phyloP scores from a whole-genome alignment of 2,113 vertebrate genomes.

The Sturnus vulgaris region DNA sequence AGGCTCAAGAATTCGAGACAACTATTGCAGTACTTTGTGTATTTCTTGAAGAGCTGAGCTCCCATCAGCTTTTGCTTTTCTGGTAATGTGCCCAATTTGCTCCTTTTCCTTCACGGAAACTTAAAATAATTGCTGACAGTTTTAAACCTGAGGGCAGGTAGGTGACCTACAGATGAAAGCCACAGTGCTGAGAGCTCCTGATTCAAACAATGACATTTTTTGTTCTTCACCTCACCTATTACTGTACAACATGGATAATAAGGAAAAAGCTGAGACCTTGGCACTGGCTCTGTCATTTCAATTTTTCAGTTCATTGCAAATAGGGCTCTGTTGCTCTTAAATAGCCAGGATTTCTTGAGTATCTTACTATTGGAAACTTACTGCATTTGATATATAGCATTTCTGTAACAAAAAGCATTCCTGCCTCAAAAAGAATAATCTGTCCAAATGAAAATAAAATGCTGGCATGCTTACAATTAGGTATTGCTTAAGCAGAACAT shows the following conservation, averaged over 20 bases:
- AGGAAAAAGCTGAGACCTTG: conserved; percentile 12
- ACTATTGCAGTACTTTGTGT: neutral
- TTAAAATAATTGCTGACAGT: conserved; percentile 29
- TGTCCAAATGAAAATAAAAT: neutral
- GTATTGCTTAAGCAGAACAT: neutral
- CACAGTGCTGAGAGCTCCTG: neutral
- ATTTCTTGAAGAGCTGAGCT: neutral
- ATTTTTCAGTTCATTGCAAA: conserved; percentile 7
- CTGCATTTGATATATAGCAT: neutral
- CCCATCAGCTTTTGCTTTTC: neutral
- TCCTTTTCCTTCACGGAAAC: neutral
- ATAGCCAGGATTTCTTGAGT: neutral
- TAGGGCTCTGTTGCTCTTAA: neutral
- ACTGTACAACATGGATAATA: conserved; percentile 22
- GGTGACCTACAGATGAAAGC: conserved; percentile 16
- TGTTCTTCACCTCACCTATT: conserved; percentile 2
- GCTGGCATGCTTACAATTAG: neutral
- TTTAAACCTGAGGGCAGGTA: neutral
- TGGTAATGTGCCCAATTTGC: neutral
- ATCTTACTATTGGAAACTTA: neutral
- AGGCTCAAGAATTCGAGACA: neutral
- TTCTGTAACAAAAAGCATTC: neutral
- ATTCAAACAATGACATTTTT: conserved; percentile 22
- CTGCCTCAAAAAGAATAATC: neutral
- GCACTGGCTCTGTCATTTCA: neutral